A percentile compares a stretch with the other conserved stretches of the same genome.
Evolutionary conservation across 1,140 invertebrate genomes (phyloP).

Genomic region (Zaprionus tsacasi): DNA sequence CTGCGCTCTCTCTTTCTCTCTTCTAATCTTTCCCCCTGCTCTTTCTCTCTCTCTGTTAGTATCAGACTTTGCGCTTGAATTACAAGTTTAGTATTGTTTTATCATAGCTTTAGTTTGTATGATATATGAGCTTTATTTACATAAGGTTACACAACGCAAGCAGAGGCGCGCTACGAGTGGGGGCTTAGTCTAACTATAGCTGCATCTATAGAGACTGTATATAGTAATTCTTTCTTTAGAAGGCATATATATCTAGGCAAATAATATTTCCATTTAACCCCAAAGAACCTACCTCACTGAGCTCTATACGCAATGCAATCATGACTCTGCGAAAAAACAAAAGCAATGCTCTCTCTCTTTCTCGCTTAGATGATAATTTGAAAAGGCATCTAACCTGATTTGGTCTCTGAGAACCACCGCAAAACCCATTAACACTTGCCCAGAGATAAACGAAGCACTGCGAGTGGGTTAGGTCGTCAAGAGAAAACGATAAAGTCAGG

Average conservation of each 20-base stretch:
- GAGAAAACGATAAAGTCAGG: constrained; percentile 5
- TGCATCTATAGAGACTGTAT: not conserved
- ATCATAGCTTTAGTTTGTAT: constrained; percentile 12
- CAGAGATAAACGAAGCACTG: not conserved
- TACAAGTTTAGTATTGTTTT: constrained; percentile 20
- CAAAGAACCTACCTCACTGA: constrained; percentile 13
- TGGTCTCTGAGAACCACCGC: constrained; percentile 13
- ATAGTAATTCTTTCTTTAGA: not conserved
- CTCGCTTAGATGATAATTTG: constrained; percentile 27
- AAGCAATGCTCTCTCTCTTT: constrained; percentile 2
- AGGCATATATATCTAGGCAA: not conserved
- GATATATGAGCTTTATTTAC: not conserved
- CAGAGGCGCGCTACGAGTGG: constrained; percentile 17
- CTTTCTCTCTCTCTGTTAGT: not conserved
- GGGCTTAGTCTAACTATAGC: not conserved
- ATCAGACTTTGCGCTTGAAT: constrained; percentile 3
- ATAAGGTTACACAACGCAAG: not conserved
- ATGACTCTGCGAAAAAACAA: constrained; percentile 23
- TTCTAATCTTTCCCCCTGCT: not conserved
- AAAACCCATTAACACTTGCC: constrained; percentile 31
- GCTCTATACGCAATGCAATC: not conserved
- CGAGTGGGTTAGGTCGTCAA: constrained; percentile 9
- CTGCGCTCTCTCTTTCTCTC: not conserved
- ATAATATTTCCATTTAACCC: not conserved
- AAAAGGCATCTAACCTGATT: constrained; percentile 24